Base-by-base conservation (phyloP, 1,140 invertebrate genomes). In the Drosophila elegans region DNA sequence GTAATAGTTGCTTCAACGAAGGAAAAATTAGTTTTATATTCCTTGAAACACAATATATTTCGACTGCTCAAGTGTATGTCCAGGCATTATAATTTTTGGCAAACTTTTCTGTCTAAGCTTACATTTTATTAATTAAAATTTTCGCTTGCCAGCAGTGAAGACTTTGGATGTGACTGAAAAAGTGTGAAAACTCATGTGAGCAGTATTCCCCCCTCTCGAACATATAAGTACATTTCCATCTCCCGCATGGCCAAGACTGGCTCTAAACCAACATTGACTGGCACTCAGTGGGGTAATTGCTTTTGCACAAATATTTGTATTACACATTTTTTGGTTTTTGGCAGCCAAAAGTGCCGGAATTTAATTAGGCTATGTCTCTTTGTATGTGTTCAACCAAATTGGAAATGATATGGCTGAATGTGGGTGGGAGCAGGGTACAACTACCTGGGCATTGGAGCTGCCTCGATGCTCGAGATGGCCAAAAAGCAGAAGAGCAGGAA, bases 391-490 rank as follows among this genome's bases (percentile, higher is more conserved):
- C 32, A 48, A n/a, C 13, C n/a, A 25, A 66, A 44, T 68, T 21
- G 11, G 21, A 38, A 36, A n/a, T 27, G 51, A 32, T 42, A 7
- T 62, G 45, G 42, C n/a, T 67, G 73, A 11, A 44, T 32, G 45
- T 32, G 41, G 9, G 6, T 10, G n/a, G n/a, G 12, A 49, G 44
- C 56, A 62, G 63, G 78, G 27, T 80, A 88, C 91, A 78, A 92
- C 91, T 92, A 92, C 91, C 91, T 92, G 89, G 91, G 91, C 91
- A 92, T 92, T 60, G 91, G 91, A 16, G 91, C 91, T 21, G 78
- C 85, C 16, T 92, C 85, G 42, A 64, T 76, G 61, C 72, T 78
- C n/a, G 91, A 85, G 38, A 91, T 75, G 44, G 88, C 53, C 83
- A 91, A 45, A 61, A 92, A 60, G 48, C 76, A 91, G 48, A 89